Conservation (phyloP, 2,888 invertebrate species). For the Sipha maydis region DNA sequence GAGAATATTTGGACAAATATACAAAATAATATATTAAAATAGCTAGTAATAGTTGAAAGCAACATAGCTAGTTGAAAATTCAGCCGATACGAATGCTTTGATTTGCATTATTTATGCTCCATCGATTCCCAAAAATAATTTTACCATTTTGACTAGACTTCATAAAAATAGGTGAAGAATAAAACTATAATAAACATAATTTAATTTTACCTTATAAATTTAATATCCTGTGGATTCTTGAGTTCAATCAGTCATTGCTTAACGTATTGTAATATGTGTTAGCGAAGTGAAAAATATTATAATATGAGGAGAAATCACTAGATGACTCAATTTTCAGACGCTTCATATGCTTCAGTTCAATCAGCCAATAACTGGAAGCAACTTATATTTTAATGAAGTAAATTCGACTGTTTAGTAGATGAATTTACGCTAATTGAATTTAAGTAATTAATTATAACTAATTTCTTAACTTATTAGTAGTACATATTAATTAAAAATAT, state of each 20-base stretch:
- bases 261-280: constrained; percentile 70
- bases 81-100: constrained; percentile 98
- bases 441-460: no score
- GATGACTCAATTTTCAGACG: constrained; percentile 97
- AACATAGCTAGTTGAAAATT: no score
- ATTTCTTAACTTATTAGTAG: no score
- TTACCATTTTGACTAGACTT: constrained; percentile 96
- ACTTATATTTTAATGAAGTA: constrained; percentile 85
- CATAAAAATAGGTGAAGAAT: constrained; percentile 82
- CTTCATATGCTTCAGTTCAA: constrained; percentile 76
- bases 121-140: constrained; percentile 94
- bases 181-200: no score
- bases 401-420: constrained; percentile 36
- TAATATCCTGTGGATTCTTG: constrained; percentile 68
- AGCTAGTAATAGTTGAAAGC: no score
- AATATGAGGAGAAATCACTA: constrained; percentile 99
- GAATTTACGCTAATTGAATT: no score
- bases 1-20: constrained; percentile 88
- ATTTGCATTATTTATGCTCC: constrained; percentile 96
- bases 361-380: constrained; percentile 70
- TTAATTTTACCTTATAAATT: not conserved
- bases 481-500: no score
- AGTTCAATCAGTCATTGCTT: constrained; percentile 86
- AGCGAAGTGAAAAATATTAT: constrained; percentile 87
- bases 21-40: constrained; percentile 93